A percentile compares a stretch with the other conserved stretches of the same genome.
Evolutionary conservation across 2,113 vertebrate species (phyloP).

Genomic region (Haplotaxodon microlepis): DNA sequence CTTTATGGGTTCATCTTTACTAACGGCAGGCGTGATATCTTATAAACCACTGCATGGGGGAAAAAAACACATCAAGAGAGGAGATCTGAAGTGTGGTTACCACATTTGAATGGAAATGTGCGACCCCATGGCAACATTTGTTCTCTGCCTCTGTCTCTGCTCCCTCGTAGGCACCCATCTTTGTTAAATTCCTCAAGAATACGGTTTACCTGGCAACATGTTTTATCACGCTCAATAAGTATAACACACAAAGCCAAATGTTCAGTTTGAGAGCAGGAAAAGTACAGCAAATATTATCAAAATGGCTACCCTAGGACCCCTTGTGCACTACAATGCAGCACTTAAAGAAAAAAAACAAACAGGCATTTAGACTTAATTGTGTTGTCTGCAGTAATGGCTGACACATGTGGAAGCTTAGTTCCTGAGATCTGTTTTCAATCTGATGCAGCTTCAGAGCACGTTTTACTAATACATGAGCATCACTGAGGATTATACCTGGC

Average conservation of each 20-base stretch:
- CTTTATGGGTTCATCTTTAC: conserved; percentile 30
- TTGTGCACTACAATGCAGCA: conserved; percentile 26
- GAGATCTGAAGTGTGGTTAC: background rate
- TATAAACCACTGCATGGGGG: background rate
- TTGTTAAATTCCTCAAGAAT: conserved; percentile 34
- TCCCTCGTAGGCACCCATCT: conserved; percentile 15
- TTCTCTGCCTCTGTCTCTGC: background rate
- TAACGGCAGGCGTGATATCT: background rate
- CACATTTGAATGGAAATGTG: conserved; percentile 23
- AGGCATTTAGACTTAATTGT: conserved; percentile 29
- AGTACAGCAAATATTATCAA: background rate
- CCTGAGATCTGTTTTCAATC: conserved; percentile 54
- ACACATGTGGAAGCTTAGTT: conserved; percentile 49
- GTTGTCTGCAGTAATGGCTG: conserved; percentile 51
- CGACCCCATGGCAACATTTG: background rate
- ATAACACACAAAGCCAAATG: conserved; percentile 4
- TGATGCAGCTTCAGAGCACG: conserved; percentile 34
- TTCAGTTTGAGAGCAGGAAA: background rate
- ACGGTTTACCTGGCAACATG: conserved; percentile 34
- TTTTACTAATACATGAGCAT: conserved; percentile 55
- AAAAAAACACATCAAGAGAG: conserved; percentile 4
- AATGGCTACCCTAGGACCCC: background rate
- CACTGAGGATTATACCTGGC: conserved; percentile 39
- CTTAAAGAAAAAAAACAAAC: background rate
- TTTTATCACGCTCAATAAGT: conserved; percentile 41